phyloP scores from a whole-genome alignment of 2,888 invertebrate genomes.

The Cephalotes varians region DNA sequence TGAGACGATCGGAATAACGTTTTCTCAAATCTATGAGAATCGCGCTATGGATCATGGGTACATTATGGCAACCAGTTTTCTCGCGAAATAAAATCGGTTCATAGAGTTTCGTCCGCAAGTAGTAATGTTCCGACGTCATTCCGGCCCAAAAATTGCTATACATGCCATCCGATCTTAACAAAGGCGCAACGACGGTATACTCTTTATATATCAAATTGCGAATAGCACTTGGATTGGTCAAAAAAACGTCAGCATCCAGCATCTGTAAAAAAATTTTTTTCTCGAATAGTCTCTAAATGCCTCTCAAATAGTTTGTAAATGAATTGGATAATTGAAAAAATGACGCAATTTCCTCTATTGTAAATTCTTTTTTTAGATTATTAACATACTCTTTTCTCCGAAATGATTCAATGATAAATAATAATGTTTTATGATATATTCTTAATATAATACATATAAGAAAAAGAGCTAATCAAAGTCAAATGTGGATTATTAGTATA shows the following conservation, averaged over 20 bases:
- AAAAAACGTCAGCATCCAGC: conserved; percentile 94
- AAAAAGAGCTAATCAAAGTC: too few relatives aligned
- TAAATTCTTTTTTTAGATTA: neutral
- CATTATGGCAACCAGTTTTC: conserved; percentile 91
- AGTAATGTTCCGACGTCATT: conserved; percentile 95
- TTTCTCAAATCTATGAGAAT: conserved; percentile 92
- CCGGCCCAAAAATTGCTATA: conserved; percentile 99
- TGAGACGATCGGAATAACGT: conserved; percentile 88
- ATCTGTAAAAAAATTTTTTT: conserved; percentile 87
- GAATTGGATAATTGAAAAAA: neutral
- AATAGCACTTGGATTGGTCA: conserved; percentile 90
- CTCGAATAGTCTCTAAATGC: too few relatives aligned
- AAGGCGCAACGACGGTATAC: conserved; percentile 92
- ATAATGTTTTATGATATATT: too few relatives aligned
- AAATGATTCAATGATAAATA: too few relatives aligned
- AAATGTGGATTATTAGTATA: too few relatives aligned
- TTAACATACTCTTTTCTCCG: too few relatives aligned
- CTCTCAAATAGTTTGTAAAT: neutral
- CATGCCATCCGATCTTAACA: conserved; percentile 94
- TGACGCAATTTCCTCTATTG: neutral
- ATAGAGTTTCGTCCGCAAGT: conserved; percentile 94
- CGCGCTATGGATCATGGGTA: conserved; percentile 97
- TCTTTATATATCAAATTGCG: conserved; percentile 88
- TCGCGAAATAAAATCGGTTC: conserved; percentile 91
- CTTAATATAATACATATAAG: too few relatives aligned